Conservation (phyloP, 2,888 invertebrate species). For the Myopa tessellatipennis region DNA sequence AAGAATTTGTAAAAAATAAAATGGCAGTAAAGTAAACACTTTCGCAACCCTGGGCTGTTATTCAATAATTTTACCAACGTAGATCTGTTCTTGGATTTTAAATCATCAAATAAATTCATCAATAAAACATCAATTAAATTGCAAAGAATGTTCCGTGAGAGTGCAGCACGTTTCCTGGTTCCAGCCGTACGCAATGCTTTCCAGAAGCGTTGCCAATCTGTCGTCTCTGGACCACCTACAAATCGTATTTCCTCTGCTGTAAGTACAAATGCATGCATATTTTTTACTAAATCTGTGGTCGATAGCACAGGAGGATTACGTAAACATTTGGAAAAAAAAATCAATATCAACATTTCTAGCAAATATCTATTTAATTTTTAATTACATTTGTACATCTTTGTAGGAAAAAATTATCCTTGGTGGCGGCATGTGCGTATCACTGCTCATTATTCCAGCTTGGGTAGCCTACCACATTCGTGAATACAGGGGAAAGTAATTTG, state of each 20-base stretch:
- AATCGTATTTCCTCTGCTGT: constrained; percentile 62
- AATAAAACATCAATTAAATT: background rate
- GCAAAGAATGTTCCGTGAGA: constrained; percentile 61
- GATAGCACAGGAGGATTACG: constrained; percentile 44
- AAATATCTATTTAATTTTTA: background rate
- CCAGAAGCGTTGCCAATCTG: constrained; percentile 64
- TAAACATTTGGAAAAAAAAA: constrained; percentile 38
- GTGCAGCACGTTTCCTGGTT: constrained; percentile 60
- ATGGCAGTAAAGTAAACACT: too few relatives aligned
- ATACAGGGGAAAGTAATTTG: constrained; percentile 60
- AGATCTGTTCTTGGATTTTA: too few relatives aligned
- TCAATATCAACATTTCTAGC: too few relatives aligned
- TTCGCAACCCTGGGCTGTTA: too few relatives aligned
- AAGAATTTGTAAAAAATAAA: too few relatives aligned
- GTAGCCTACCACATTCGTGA: constrained; percentile 63
- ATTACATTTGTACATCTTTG: constrained; percentile 39
- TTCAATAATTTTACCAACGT: too few relatives aligned
- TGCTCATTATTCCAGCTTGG: constrained; percentile 62
- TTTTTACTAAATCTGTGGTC: background rate
- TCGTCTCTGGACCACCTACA: constrained; percentile 64
- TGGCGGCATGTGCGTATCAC: constrained; percentile 60
- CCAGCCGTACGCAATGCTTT: constrained; percentile 61
- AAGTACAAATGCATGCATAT: constrained; percentile 51
- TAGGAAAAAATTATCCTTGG: constrained; percentile 64
- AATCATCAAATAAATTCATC: too few relatives aligned